phyloP scores from a whole-genome alignment of 2,113 vertebrate species.

The Crocuta crocuta region DNA sequence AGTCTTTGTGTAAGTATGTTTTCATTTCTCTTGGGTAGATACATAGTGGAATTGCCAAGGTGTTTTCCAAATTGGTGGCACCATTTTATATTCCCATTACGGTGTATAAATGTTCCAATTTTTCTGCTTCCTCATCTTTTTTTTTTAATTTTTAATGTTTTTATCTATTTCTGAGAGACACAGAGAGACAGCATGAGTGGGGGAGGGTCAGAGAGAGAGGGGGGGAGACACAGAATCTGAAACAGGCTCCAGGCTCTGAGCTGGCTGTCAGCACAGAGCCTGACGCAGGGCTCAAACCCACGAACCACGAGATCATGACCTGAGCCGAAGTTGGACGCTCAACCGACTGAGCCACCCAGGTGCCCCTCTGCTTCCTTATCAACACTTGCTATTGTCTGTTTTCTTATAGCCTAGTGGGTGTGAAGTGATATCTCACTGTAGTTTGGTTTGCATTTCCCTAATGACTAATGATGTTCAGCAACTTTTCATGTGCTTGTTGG shows the following conservation, averaged over 20 bases:
- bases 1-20: neutral
- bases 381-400: neutral
- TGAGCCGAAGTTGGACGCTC: no score
- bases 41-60: neutral
- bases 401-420: neutral
- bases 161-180: no score
- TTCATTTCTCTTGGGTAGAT: neutral
- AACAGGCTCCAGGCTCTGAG: no score
- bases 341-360: no score
- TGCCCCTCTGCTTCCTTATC: neutral
- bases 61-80: neutral
- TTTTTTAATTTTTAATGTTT: no score
- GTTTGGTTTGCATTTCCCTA: neutral
- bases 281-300: no score
- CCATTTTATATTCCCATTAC: neutral
- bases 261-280: no score
- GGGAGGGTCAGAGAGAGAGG: no score
- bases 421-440: neutral
- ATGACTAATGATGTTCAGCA: neutral
- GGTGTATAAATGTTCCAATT: neutral
- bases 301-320: no score
- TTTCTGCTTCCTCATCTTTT: neutral
- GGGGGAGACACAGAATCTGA: no score
- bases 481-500: neutral
- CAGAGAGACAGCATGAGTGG: no score